Conservation (phyloP, 2,113 vertebrate genomes). For the Anolis sagrei region DNA sequence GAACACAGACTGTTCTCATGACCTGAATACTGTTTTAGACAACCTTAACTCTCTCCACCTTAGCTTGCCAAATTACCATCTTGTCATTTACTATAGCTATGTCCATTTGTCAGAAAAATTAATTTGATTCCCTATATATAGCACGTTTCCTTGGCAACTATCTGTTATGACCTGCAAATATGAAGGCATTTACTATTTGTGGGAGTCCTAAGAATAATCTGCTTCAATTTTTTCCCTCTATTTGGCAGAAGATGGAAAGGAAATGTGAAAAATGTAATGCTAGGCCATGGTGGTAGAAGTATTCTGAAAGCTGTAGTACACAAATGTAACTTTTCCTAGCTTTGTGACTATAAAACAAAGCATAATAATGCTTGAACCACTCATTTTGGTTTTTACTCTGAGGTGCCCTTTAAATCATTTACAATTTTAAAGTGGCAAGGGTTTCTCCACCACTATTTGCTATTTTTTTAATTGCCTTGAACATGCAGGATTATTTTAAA, state of each 20-base stretch:
- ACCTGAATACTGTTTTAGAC: neutral
- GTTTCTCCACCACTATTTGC: neutral
- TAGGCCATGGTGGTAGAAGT: no score
- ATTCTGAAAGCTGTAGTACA: no score
- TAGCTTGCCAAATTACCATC: neutral
- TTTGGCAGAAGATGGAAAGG: neutral
- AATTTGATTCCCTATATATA: slow-evolving; percentile 34
- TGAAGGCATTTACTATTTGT: neutral
- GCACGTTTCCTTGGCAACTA: slow-evolving; percentile 30
- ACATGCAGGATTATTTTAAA: no score
- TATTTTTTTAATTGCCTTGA: no score
- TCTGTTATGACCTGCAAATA: slow-evolving; percentile 26
- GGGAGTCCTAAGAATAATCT: neutral
- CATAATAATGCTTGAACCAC: neutral
- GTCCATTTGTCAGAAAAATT: slow-evolving; percentile 40
- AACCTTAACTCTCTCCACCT: neutral
- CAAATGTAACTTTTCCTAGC: neutral
- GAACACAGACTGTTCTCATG: neutral
- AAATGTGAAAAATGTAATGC: neutral
- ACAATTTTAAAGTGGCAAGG: neutral
- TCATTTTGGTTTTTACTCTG: neutral
- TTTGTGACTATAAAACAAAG: neutral
- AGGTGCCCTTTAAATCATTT: neutral
- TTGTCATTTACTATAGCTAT: slow-evolving; percentile 26
- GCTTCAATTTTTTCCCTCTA: neutral